Evolutionary conservation across 2,797 vertebrate species (phyloP), one percentile per base, ranked within the genome.

Genomic region (Cirrhinus mrigala): DNA sequence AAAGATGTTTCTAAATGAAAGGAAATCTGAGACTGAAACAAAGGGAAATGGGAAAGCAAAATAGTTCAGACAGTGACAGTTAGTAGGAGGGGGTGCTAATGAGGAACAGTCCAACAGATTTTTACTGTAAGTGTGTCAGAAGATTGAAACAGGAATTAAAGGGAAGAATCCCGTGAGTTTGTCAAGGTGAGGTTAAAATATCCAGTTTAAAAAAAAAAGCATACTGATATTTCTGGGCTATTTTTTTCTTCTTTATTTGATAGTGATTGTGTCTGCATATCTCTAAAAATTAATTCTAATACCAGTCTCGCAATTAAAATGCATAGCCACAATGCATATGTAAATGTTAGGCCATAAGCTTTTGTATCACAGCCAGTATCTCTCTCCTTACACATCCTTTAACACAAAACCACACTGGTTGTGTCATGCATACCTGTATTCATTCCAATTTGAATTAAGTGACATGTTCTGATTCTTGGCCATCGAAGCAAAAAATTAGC

Each of bases 401-500:
- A 77, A 81, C 60, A 68, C 84, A 87, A 62, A 84, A 92, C 88
- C 89, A 90, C 89, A 90, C 56, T 75, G 82, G 85, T 90, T 89
- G 91, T 92, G 89, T 93, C 93, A 91, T 89, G 90, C 90, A 91
- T 90, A 94, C 94, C 92, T 94, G 92, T 93, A 94, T 94, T 93
- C 91, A 92, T 92, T 94, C 87, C 89, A 91, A 93, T 94, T 92
- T 96, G 93, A 96, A 95, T 94, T 95, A 95, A 96, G 92, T 95
- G 93, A 95, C 94, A 96, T 93, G 94, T 94, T 94, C 92, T 88
- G 92, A 95, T 95, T 95, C 94, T 95, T 95, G 94, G 90, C 93
- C 95, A 93, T 88, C 95, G 94, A 94, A 96, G 96, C 95, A 95
- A 93, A 96, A 96, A 95, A 95, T 95, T 94, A 95, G 94, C 93